Base-by-base conservation (phyloP, 2,888 invertebrate species). In the Cerceris ruficornis region DNA sequence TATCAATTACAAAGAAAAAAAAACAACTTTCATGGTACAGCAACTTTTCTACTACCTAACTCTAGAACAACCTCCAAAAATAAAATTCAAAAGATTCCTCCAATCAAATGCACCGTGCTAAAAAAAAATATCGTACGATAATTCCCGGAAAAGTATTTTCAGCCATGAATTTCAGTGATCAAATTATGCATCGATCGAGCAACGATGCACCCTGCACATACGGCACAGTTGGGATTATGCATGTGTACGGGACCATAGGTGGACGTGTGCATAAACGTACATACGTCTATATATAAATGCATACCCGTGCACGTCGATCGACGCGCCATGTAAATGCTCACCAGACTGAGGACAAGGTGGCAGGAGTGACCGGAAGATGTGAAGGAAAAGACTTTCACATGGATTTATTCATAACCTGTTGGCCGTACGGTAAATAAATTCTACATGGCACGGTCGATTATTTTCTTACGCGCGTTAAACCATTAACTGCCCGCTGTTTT, bases 391-490 rank as follows among this genome's bases (percentile, higher is more conserved):
- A 52, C 46, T 14, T 58, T 15, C 9, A 46, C 54, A 4, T 42
- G 65, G 66, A 67, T 71, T 78, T 77, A 69, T 77, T 58, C 69
- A 42, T 66, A 69, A 69, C 52, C 69, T 60, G 75, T 69, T 69
- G 54, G 28, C 42, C 43, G 9, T 50, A 28, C 14, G 54, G 7
- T 39, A 11, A 59, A 42, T 15, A 11, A 41, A 17, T 9, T 52
- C 59, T 69, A 64, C 66, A 66, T 59, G 59, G 61, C 64, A 68
- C 58, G 42, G 41, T 46, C n/a, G 59, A 50, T 68, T 68, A 39
- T 50, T 52, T 41, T 49, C 4, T 11, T 11, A 11, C 46, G 9
- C 46, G 11, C 11, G 46, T 46, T 46, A 11, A 28, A 28, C 28
- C 2, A 28, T 28, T 28, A 28, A 28, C 28, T 28, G 28, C 28